These are phyloP conservation scores for Napeogenes inachia DNA, from an alignment of 2,888 invertebrate species.

Conservation along the genomic window DNA sequence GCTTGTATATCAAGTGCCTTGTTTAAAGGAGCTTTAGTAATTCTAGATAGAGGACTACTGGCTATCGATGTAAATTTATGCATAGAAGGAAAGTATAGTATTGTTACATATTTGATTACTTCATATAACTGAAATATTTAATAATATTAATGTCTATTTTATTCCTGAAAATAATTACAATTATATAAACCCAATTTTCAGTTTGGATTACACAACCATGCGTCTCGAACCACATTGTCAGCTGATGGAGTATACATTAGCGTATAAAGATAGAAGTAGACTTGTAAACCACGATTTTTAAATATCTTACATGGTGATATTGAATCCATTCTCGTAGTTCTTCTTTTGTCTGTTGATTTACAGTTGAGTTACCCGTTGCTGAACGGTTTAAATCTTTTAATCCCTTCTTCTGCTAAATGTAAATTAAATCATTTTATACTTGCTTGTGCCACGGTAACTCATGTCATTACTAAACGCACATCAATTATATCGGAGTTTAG, in stretches of 20 bases:
- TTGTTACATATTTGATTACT: conserved; percentile 34
- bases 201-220: too few relatives aligned
- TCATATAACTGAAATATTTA: conserved; percentile 42
- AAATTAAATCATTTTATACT: not conserved
- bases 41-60: conserved; percentile 43
- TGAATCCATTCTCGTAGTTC: conserved; percentile 60
- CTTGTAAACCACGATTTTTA: too few relatives aligned
- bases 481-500: too few relatives aligned
- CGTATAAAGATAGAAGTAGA: too few relatives aligned
- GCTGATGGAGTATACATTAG: too few relatives aligned
- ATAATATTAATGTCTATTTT: not conserved
- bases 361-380: conserved; percentile 16
- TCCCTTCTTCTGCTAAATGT: conserved; percentile 36
- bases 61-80: conserved; percentile 51
- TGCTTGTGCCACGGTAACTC: too few relatives aligned
- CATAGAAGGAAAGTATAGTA: conserved; percentile 56
- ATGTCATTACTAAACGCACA: too few relatives aligned
- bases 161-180: not conserved
- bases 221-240: too few relatives aligned
- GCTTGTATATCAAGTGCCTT: conserved; percentile 47
- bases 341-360: conserved; percentile 40
- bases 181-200: not conserved
- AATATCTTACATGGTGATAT: conserved; percentile 40
- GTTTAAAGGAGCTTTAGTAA: conserved; percentile 40
- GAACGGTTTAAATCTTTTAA: conserved; percentile 31